Conservation (phyloP, 2,113 vertebrate species). For the Toxotes jaculatrix region DNA sequence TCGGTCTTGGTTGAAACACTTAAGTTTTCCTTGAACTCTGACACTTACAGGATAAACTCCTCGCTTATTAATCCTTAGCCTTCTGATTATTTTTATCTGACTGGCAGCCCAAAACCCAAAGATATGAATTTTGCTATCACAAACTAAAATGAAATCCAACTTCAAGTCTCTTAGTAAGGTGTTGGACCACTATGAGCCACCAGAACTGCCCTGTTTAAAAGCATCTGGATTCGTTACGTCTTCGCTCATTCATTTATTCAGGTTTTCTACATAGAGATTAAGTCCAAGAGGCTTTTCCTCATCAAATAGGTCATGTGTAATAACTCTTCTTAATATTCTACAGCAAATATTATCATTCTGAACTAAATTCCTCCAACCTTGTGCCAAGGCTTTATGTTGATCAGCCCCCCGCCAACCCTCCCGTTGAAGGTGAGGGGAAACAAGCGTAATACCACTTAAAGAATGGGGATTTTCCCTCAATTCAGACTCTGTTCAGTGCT, state of each 20-base stretch:
- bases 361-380: conserved; percentile 37
- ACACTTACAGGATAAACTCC: background rate
- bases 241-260: no score
- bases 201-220: background rate
- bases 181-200: background rate
- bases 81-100: no score
- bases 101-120: background rate
- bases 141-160: background rate
- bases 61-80: no score
- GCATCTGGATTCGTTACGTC: background rate
- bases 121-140: background rate
- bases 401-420: background rate
- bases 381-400: conserved; percentile 63
- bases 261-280: background rate
- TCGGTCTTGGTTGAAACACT: background rate
- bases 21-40: background rate
- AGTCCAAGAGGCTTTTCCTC: no score
- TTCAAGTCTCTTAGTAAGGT: background rate
- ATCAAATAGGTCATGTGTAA: background rate
- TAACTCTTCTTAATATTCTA: conserved; percentile 1
- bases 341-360: conserved; percentile 23
- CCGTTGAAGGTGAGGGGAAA: conserved; percentile 8
- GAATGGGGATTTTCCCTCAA: conserved; percentile 45
- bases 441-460: conserved; percentile 11
- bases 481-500: conserved; percentile 33